A percentile compares a stretch with the other conserved stretches of the same genome.
Evolutionary conservation across 1,140 invertebrate genomes (phyloP).

Genomic region (Chlorops oryzae): DNA sequence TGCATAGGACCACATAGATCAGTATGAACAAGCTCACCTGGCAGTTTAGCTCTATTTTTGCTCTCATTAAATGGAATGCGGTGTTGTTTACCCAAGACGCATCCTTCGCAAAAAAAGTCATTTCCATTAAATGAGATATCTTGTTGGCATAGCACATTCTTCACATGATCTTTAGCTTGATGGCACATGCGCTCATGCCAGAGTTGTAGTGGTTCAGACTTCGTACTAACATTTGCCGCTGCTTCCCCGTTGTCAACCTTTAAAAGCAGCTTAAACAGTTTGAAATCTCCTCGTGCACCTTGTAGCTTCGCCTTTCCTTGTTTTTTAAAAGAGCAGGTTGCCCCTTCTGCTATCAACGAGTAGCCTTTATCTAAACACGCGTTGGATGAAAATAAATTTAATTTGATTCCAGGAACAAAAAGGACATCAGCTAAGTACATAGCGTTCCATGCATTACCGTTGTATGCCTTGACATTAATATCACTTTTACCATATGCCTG

Average conservation of each 20-base stretch:
- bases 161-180: neutral
- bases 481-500: conserved; percentile 2
- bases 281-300: neutral
- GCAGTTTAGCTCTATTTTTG: neutral
- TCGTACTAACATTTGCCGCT: too few relatives aligned
- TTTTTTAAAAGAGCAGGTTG: neutral
- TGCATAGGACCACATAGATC: conserved; percentile 46
- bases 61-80: neutral
- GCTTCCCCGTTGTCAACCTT: too few relatives aligned
- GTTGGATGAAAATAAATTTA: conserved; percentile 2
- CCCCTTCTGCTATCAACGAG: neutral
- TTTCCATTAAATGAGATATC: neutral
- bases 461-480: neutral
- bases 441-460: neutral
- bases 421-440: neutral
- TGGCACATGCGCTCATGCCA: conserved; percentile 1
- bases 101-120: conserved; percentile 6
- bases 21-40: conserved; percentile 33
- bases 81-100: neutral
- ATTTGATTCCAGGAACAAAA: too few relatives aligned
- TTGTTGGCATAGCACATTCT: too few relatives aligned
- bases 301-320: neutral
- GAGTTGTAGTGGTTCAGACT: too few relatives aligned
- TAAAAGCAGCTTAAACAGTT: too few relatives aligned
- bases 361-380: neutral